These are phyloP conservation scores for Bos indicus DNA, from an alignment of 2,113 vertebrate species.

Conservation along the genomic window DNA sequence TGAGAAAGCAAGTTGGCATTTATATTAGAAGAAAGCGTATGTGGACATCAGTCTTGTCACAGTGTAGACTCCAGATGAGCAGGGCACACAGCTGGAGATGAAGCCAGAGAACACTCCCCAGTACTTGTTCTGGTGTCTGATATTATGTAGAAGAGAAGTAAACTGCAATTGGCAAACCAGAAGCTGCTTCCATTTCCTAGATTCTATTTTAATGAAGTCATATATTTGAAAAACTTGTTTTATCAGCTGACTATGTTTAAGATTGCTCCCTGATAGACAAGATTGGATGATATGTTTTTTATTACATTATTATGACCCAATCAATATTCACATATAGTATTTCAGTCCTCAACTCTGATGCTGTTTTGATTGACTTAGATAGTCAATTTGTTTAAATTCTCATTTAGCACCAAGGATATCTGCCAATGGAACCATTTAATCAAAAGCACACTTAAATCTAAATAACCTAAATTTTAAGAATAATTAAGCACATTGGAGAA, in stretches of 20 bases:
- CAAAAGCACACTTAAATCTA: slow-evolving; percentile 49
- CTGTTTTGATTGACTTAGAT: background rate
- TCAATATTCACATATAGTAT: background rate
- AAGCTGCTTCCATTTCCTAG: background rate
- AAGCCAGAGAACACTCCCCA: background rate
- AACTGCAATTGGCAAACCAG: background rate
- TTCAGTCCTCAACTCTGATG: background rate
- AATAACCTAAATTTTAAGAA: slow-evolving; percentile 52
- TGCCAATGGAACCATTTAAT: slow-evolving; percentile 51
- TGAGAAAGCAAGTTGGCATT: background rate
- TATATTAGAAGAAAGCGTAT: background rate
- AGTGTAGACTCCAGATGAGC: background rate
- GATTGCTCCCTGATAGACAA: background rate
- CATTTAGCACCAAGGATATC: slow-evolving; percentile 42
- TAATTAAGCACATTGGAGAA: slow-evolving; percentile 49
- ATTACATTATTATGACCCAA: background rate
- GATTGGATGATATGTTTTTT: background rate
- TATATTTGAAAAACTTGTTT: background rate
- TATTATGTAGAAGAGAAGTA: background rate
- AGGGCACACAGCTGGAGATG: background rate
- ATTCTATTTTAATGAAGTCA: background rate
- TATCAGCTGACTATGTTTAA: background rate
- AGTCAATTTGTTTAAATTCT: slow-evolving; percentile 33
- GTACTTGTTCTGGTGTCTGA: background rate
- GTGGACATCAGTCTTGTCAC: background rate